phyloP scores from a whole-genome alignment of 2,888 invertebrate species.

The Amblyjoppa proteus region DNA sequence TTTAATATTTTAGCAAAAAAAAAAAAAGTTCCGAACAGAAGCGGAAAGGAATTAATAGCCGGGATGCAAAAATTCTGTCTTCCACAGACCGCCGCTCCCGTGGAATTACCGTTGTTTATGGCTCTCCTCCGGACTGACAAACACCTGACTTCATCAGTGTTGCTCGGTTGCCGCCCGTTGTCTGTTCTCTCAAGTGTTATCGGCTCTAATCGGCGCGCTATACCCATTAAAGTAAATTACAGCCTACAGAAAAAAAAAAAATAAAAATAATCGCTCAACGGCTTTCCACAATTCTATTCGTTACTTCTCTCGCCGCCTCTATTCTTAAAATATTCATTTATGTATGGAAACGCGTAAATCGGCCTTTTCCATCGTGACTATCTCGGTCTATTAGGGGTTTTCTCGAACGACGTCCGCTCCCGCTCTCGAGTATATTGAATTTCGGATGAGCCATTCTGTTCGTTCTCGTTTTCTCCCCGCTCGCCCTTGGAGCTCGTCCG shows the following conservation, averaged over 20 bases:
- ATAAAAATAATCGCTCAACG: slow-evolving; percentile 3
- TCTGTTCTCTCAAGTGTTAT: not conserved
- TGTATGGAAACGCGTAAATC: slow-evolving; percentile 43
- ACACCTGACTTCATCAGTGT: not conserved
- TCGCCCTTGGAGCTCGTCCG: not conserved
- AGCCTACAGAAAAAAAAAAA: slow-evolving; percentile 26
- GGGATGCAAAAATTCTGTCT: not conserved
- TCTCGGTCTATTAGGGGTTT: slow-evolving; percentile 6
- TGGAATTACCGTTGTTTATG: not conserved
- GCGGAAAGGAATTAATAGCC: not conserved
- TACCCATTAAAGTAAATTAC: slow-evolving; percentile 44
- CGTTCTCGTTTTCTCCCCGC: not conserved
- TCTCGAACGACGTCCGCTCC: not conserved
- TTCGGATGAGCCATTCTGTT: slow-evolving; percentile 10
- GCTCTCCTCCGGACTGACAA: not conserved
- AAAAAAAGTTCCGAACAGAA: not conserved
- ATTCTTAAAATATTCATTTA: slow-evolving; percentile 46
- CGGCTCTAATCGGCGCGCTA: slow-evolving; percentile 31
- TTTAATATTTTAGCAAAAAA: not conserved
- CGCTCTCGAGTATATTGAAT: slow-evolving; percentile 1
- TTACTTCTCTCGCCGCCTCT: not conserved
- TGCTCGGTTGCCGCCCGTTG: not conserved
- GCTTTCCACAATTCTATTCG: slow-evolving; percentile 33
- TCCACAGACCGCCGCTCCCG: not conserved
- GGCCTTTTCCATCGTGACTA: slow-evolving; percentile 13